Conservation (phyloP, 1,140 invertebrate species). For the Pristionchus pacificus region DNA sequence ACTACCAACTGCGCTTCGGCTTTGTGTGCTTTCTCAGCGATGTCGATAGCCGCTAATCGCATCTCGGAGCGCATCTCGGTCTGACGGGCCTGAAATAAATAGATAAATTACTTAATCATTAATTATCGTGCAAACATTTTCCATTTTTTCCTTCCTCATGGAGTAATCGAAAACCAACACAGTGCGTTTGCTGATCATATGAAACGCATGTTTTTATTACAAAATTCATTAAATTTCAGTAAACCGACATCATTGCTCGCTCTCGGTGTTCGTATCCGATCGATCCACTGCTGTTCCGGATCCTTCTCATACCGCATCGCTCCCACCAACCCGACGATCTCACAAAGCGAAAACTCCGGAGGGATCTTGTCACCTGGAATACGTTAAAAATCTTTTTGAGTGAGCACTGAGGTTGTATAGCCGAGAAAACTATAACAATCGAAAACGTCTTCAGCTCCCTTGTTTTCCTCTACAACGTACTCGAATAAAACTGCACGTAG, state of each 20-base stretch:
- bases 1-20: not conserved
- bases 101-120: not conserved
- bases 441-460: not conserved
- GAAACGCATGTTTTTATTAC: no score
- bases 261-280: not conserved
- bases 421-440: not conserved
- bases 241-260: not conserved
- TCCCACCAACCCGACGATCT: not conserved
- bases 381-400: not conserved
- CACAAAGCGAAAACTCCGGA: not conserved
- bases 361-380: not conserved
- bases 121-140: no score
- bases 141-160: no score
- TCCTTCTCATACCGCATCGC: not conserved
- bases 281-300: not conserved
- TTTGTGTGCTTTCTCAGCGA: not conserved
- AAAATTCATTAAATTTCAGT: not conserved
- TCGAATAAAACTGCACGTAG: conserved; percentile 22
- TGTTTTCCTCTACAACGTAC: not conserved
- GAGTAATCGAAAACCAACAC: no score
- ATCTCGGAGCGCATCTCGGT: not conserved
- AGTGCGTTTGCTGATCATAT: no score
- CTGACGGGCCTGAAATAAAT: not conserved
- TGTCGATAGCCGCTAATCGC: not conserved
- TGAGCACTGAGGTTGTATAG: not conserved